Conservation (phyloP, 2,888 invertebrate species). For the Ctena decussata region DNA sequence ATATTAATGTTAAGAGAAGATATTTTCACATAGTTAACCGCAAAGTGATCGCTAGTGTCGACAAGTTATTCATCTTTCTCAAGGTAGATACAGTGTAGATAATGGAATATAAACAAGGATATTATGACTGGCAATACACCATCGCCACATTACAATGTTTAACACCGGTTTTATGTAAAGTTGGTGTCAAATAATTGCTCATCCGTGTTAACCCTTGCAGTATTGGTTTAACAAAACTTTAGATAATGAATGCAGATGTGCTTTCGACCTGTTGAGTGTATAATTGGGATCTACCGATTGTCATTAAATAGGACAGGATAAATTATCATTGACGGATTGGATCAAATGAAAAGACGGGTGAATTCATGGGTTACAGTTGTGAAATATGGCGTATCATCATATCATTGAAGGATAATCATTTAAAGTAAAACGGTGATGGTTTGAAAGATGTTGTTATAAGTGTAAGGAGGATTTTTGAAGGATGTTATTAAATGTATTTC, state of each 20-base stretch:
- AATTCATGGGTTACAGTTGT: neutral
- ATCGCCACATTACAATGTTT: neutral
- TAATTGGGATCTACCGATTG: slow-evolving; percentile 1
- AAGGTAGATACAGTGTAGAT: slow-evolving; percentile 40
- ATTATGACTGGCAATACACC: slow-evolving; percentile 26
- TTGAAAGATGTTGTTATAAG: too few species aligned
- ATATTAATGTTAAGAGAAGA: slow-evolving; percentile 5
- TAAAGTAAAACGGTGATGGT: too few species aligned
- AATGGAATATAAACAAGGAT: slow-evolving; percentile 40
- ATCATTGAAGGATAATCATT: too few species aligned
- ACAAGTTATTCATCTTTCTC: slow-evolving; percentile 18
- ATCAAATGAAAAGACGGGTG: neutral
- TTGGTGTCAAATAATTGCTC: slow-evolving; percentile 1
- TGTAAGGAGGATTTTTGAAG: too few species aligned
- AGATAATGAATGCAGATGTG: neutral
- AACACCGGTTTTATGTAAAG: slow-evolving; percentile 1
- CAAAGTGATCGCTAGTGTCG: slow-evolving; percentile 14
- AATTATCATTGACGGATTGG: neutral
- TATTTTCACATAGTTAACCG: slow-evolving; percentile 12
- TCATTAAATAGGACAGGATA: neutral
- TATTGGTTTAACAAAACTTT: neutral
- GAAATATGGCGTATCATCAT: neutral
- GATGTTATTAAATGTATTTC: too few species aligned
- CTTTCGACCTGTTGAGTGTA: slow-evolving; percentile 2
- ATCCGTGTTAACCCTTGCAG: slow-evolving; percentile 3